Evolutionary conservation across 92 coral and sea anemone genomes (phyloP).

Genomic region (Pocillopora meandrina): DNA sequence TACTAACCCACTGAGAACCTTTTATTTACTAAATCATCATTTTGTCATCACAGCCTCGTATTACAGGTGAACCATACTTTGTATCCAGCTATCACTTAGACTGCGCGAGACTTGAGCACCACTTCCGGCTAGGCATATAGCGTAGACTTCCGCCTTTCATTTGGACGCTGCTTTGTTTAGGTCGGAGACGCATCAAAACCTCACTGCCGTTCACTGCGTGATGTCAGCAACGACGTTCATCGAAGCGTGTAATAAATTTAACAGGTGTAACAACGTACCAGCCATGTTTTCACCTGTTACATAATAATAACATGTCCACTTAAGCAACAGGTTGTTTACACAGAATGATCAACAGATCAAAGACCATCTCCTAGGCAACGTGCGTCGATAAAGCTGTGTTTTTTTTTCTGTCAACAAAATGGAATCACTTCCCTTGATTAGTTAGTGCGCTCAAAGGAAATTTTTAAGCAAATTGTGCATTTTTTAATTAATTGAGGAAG

Average conservation of each 20-base stretch:
- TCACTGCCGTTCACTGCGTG: not conserved
- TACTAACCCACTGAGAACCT: too few species aligned
- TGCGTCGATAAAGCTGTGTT: not conserved
- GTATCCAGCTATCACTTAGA: not conserved
- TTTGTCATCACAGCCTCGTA: too few species aligned
- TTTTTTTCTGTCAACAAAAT: too few species aligned
- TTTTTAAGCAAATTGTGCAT: too few species aligned
- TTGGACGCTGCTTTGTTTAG: not conserved
- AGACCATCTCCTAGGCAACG: conserved; percentile 42
- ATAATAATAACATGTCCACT: not conserved
- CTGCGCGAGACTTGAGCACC: not conserved
- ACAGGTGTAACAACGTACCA: conserved; percentile 32
- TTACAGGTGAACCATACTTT: not conserved
- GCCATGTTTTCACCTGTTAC: conserved; percentile 13
- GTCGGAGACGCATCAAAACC: not conserved
- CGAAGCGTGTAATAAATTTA: conserved; percentile 23
- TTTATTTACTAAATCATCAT: too few species aligned
- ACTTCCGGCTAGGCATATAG: not conserved
- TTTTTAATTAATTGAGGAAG: too few species aligned
- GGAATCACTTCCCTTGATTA: too few species aligned
- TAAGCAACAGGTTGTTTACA: conserved; percentile 22
- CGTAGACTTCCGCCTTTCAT: not conserved
- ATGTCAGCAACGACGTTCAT: not conserved
- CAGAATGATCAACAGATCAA: conserved; percentile 58
- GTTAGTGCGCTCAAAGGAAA: too few species aligned